A percentile compares a stretch with the other conserved stretches of the same genome.
Evolutionary conservation across 2,797 vertebrate species (phyloP).

Genomic region (Dendrocincla fuliginosa): DNA sequence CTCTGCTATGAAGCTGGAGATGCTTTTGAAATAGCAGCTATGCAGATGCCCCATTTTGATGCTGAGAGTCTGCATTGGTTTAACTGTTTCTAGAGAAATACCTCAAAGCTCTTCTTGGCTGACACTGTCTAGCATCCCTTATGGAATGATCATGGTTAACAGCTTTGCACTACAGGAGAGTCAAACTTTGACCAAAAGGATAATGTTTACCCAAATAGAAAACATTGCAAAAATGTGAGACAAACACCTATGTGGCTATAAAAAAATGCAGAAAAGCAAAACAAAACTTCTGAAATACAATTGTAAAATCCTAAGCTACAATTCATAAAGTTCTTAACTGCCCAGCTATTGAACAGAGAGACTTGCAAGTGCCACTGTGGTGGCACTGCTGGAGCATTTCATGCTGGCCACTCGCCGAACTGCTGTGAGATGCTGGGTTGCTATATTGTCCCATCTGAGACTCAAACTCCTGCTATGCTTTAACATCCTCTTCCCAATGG

Average conservation of each 20-base stretch:
- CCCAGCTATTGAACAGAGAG: not conserved
- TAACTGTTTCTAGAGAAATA: not conserved
- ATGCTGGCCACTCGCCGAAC: accelerated
- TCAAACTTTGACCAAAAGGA: not conserved
- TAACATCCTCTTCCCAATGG: not conserved
- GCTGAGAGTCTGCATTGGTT: not conserved
- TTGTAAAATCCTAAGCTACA: not conserved
- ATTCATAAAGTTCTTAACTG: not conserved
- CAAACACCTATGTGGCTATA: not conserved
- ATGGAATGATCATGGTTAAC: not conserved
- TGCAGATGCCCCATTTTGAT: not conserved
- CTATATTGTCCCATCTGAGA: not conserved
- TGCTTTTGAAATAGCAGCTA: not conserved
- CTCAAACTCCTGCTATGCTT: not conserved
- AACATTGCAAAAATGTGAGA: not conserved
- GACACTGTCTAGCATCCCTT: not conserved
- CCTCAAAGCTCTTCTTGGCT: not conserved
- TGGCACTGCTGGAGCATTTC: not conserved
- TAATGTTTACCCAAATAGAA: not conserved
- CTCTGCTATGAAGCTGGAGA: not conserved
- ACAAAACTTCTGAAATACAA: not conserved
- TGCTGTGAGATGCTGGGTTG: not conserved
- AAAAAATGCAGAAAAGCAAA: not conserved
- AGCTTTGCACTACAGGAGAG: not conserved
- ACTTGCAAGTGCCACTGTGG: not conserved